These are phyloP conservation scores for Gadus macrocephalus DNA, from an alignment of 2,113 vertebrate species.

Conservation along the genomic window DNA sequence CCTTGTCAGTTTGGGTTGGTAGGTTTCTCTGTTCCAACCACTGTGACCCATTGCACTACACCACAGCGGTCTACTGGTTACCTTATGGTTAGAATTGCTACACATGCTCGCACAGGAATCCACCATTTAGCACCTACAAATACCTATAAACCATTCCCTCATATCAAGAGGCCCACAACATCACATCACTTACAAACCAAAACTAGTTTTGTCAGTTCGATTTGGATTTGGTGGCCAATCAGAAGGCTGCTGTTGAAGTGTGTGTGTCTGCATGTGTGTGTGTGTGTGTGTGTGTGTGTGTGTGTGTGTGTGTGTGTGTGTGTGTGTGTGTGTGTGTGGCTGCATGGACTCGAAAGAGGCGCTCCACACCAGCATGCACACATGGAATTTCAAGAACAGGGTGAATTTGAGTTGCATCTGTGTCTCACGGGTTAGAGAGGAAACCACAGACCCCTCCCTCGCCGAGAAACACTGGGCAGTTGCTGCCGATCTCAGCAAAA, in stretches of 20 bases:
- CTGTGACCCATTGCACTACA: constrained; percentile 71
- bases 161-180: background rate
- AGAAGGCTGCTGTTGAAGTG: too few relatives aligned
- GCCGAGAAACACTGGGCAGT: constrained; percentile 68
- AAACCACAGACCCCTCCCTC: constrained; percentile 53
- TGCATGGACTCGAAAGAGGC: background rate
- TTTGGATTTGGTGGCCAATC: too few relatives aligned
- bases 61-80: constrained; percentile 80
- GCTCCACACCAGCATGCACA: background rate
- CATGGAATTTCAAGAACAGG: background rate
- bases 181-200: too few relatives aligned
- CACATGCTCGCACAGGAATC: constrained; percentile 16
- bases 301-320: too few relatives aligned
- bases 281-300: too few relatives aligned
- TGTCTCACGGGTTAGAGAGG: constrained; percentile 40
- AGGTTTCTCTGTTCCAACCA: constrained; percentile 65
- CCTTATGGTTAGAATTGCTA: constrained; percentile 67
- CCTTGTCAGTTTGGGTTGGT: too few relatives aligned
- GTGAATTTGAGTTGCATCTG: constrained; percentile 19
- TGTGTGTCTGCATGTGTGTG: too few relatives aligned
- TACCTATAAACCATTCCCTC: background rate
- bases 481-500: constrained; percentile 75
- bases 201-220: too few relatives aligned
- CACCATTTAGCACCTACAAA: background rate
- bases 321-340: too few relatives aligned